phyloP scores from a whole-genome alignment of 2,888 invertebrate genomes.

The Oscheius myriophilus region DNA sequence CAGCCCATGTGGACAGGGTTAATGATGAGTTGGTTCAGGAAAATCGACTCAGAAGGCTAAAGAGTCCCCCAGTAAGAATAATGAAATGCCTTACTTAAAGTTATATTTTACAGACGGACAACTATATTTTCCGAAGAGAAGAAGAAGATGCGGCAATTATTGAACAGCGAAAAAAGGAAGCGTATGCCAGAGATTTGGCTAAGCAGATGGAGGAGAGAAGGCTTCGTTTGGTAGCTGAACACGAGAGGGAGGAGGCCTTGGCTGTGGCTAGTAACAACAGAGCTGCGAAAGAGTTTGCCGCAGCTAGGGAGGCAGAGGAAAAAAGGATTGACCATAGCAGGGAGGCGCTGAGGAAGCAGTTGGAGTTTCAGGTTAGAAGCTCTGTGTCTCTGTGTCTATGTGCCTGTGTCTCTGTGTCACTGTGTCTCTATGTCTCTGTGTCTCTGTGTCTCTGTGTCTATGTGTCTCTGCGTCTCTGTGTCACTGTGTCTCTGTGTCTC shows the following conservation, averaged over 20 bases:
- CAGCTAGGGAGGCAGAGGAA: slow-evolving; percentile 38
- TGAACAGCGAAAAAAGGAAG: slow-evolving; percentile 36
- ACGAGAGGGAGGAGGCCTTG: slow-evolving; percentile 48
- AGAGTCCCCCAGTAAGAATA: slow-evolving; percentile 39
- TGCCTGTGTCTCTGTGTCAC: no score
- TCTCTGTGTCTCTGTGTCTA: no score
- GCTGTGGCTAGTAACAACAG: slow-evolving; percentile 49
- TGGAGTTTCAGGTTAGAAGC: slow-evolving; percentile 43
- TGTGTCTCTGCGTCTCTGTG: no score
- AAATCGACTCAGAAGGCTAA: slow-evolving; percentile 37
- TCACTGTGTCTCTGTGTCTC: no score
- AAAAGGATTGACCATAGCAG: slow-evolving; percentile 40
- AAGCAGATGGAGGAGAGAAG: slow-evolving; percentile 50
- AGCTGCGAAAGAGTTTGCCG: slow-evolving; percentile 53
- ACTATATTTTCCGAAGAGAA: slow-evolving; percentile 51
- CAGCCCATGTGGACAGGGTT: slow-evolving; percentile 51
- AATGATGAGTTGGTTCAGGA: slow-evolving; percentile 52
- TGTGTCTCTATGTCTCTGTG: not conserved
- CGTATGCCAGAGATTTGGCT: slow-evolving; percentile 41
- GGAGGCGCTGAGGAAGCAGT: slow-evolving; percentile 42
- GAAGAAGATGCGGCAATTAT: slow-evolving; percentile 23
- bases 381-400: not conserved
- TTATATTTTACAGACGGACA: slow-evolving; percentile 36
- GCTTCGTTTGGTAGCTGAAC: slow-evolving; percentile 35
- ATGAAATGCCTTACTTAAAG: no score